Evolutionary conservation across 2,888 invertebrate species (phyloP).

Genomic region (Leucoma salicis): DNA sequence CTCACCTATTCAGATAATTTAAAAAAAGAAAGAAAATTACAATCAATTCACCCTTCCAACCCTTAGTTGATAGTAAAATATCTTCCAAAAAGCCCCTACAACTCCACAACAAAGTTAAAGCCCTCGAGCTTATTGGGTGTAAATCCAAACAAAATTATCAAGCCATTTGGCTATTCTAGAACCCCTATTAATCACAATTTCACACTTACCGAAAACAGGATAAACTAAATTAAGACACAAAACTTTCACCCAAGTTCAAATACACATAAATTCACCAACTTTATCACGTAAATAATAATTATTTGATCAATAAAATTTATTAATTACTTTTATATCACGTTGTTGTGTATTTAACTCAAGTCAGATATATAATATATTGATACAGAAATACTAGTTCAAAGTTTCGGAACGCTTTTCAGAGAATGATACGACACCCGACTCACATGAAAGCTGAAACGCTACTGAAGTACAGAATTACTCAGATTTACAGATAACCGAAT

Average conservation of each 20-base stretch:
- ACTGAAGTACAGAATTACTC: slow-evolving; percentile 6
- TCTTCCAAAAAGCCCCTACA: no score
- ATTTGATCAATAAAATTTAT: neutral
- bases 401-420: neutral
- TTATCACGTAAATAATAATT: neutral
- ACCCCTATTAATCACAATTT: neutral
- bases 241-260: slow-evolving; percentile 5
- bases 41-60: no score
- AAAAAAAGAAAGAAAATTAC: no score
- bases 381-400: neutral
- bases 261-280: slow-evolving; percentile 3
- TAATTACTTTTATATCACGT: no score
- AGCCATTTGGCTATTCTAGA: neutral
- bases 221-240: neutral
- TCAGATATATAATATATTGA: no score
- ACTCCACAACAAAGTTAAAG: no score
- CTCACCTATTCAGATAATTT: no score
- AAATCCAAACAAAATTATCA: neutral
- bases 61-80: no score
- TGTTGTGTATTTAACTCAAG: no score
- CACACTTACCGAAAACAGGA: slow-evolving; percentile 4
- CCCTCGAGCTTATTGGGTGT: no score
- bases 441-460: slow-evolving; percentile 3
- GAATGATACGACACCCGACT: slow-evolving; percentile 1
- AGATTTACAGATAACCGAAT: no score